These are phyloP conservation scores for Tiliqua scincoides DNA, from an alignment of 2,113 vertebrate genomes.

Conservation along the genomic window DNA sequence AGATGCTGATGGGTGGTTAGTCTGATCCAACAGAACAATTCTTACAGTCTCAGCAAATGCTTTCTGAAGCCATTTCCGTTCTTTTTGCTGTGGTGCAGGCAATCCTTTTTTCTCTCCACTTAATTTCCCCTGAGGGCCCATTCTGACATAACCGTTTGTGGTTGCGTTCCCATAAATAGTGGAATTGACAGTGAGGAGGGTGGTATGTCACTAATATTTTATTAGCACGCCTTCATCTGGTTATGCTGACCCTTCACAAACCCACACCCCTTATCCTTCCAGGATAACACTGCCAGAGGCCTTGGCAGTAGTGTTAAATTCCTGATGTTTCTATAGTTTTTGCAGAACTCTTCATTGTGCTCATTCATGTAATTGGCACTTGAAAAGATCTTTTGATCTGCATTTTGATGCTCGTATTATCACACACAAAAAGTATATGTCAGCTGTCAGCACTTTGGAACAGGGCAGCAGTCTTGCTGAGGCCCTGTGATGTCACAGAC, in stretches of 20 bases:
- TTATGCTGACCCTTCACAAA: neutral
- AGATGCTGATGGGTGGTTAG: neutral
- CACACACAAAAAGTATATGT: too few species aligned
- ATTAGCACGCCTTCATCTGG: neutral
- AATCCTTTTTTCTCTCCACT: neutral
- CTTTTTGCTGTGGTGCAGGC: neutral
- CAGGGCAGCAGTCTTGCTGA: neutral
- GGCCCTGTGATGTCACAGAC: neutral
- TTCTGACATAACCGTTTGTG: neutral
- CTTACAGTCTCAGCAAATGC: neutral
- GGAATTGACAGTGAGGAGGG: neutral
- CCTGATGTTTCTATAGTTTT: neutral
- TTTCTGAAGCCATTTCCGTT: neutral
- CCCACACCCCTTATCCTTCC: neutral
- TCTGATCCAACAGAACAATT: neutral
- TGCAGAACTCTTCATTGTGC: neutral
- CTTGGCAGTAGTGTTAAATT: neutral
- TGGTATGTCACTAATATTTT: constrained; percentile 1
- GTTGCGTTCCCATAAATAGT: neutral
- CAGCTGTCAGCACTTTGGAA: neutral
- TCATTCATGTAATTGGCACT: constrained; percentile 1
- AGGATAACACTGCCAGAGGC: neutral
- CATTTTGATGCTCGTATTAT: neutral
- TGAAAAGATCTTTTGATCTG: neutral
- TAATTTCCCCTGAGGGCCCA: neutral